phyloP scores from a whole-genome alignment of 2,113 vertebrate species.

The Antechinus flavipes region DNA sequence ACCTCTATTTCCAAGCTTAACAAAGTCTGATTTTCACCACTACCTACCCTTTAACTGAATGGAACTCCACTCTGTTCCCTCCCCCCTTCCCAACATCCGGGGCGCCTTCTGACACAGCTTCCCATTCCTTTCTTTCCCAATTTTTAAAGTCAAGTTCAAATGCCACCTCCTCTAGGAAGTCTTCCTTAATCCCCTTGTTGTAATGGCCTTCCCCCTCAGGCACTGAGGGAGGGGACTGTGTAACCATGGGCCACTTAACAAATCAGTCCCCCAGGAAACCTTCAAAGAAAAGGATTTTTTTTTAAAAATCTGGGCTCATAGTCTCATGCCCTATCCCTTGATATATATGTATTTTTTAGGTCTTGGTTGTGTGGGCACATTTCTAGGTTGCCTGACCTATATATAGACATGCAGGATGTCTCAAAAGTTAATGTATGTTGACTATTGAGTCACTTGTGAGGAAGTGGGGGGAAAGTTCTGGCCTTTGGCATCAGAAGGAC shows the following conservation, averaged over 20 bases:
- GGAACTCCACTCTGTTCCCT: neutral
- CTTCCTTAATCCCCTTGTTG: neutral
- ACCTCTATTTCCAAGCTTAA: neutral
- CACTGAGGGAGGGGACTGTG: neutral
- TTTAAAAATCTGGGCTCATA: neutral
- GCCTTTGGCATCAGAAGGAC: neutral
- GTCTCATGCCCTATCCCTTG: neutral
- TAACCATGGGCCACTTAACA: neutral
- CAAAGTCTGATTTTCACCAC: too few species aligned
- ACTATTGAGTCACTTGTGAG: neutral
- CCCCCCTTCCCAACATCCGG: too few species aligned
- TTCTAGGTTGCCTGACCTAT: conserved; percentile 1
- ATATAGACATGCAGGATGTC: neutral
- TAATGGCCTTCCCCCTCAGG: neutral
- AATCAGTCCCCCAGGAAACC: neutral
- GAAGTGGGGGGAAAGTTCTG: neutral
- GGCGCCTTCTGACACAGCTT: neutral
- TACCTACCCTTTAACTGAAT: too few species aligned
- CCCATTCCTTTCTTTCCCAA: neutral
- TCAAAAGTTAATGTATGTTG: neutral
- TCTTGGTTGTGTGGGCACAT: neutral
- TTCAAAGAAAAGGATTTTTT: neutral
- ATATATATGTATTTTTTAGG: neutral
- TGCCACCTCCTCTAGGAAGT: neutral
- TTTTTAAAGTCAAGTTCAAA: neutral